Evolutionary conservation across 2,888 invertebrate species (phyloP).

Genomic region (Nemotelus nigrinus): DNA sequence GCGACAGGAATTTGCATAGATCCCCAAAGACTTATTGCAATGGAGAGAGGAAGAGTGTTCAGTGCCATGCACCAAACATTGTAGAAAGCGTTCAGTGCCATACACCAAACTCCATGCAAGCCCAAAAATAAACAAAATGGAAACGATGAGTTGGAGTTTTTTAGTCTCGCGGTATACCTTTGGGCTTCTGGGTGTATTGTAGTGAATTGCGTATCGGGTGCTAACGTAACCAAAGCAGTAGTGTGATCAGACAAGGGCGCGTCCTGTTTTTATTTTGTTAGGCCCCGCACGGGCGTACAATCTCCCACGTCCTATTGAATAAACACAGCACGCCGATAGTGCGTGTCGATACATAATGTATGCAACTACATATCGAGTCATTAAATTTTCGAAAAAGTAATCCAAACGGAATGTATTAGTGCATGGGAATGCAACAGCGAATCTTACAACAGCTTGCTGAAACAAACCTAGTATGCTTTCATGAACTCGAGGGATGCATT

Average conservation of each 20-base stretch:
- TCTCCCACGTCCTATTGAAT: no score
- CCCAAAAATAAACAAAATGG: not conserved
- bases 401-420: no score
- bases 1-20: constrained; percentile 50
- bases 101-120: not conserved
- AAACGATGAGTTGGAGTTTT: not conserved
- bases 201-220: not conserved
- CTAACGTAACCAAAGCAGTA: not conserved
- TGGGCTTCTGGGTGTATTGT: not conserved
- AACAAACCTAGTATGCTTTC: no score
- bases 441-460: no score
- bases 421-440: no score
- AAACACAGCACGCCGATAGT: no score
- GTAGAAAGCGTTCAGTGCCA: constrained; percentile 5
- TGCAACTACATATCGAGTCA: no score
- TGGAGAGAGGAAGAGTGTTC: constrained; percentile 10
- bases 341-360: no score
- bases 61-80: constrained; percentile 5
- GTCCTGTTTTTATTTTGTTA: no score
- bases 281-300: no score
- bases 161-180: not conserved
- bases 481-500: no score
- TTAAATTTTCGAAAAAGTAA: no score
- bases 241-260: not conserved
- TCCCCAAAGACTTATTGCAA: constrained; percentile 13